Evolutionary conservation across 2,888 invertebrate genomes (phyloP).

Genomic region (Clunio marinus): DNA sequence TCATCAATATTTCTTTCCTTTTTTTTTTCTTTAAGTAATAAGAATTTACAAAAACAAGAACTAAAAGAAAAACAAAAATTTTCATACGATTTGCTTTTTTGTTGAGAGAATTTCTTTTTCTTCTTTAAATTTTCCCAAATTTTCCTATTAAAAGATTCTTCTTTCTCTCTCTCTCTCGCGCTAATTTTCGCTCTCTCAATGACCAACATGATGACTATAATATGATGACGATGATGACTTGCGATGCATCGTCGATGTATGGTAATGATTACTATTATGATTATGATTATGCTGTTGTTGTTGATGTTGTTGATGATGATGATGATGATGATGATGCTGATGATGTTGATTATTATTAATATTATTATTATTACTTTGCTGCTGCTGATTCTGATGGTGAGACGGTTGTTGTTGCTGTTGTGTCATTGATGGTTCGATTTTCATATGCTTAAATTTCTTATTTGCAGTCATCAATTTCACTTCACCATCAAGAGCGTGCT

Average conservation of each 20-base stretch:
- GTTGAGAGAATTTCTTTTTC: too few species aligned
- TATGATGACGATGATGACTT: not conserved
- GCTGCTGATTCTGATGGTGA: not conserved
- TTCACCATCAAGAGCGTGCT: conserved; percentile 29
- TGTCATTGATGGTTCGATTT: conserved; percentile 29
- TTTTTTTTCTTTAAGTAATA: not conserved
- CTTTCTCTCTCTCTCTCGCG: too few species aligned
- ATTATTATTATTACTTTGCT: not conserved
- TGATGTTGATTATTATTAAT: not conserved
- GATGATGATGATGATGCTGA: too few species aligned
- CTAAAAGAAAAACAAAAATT: not conserved
- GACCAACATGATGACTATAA: not conserved
- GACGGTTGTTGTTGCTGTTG: conserved; percentile 4
- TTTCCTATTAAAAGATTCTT: too few species aligned
- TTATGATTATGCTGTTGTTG: not conserved
- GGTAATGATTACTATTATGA: not conserved
- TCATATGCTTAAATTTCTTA: conserved; percentile 38
- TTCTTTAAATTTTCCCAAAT: too few species aligned
- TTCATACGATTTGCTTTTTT: too few species aligned
- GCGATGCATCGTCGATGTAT: not conserved
- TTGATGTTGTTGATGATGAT: conserved; percentile 4
- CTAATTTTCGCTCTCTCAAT: too few species aligned
- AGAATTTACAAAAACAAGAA: not conserved
- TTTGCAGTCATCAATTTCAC: conserved; percentile 21
- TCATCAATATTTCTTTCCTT: too few species aligned